phyloP scores from a whole-genome alignment of 2,113 vertebrate species.

The Epinephelus fuscoguttatus region DNA sequence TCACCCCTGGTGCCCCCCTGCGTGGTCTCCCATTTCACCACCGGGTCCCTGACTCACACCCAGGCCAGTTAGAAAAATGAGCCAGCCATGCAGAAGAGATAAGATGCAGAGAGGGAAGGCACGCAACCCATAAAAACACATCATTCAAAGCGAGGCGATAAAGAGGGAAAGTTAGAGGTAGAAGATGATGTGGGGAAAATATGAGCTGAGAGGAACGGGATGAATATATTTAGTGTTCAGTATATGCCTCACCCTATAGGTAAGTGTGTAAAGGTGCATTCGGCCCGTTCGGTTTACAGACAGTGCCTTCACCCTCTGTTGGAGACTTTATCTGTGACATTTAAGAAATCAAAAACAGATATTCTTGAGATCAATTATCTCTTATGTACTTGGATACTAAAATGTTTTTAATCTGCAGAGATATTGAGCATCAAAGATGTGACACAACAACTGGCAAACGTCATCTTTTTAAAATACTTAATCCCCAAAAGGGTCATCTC shows the following conservation, averaged over 20 bases:
- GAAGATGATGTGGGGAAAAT: background rate
- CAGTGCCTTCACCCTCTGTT: background rate
- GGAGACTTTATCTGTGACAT: background rate
- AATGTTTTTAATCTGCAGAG: conserved; percentile 14
- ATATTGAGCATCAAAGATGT: conserved; percentile 32
- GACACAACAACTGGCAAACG: background rate
- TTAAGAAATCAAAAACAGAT: background rate
- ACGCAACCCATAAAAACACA: conserved; percentile 56
- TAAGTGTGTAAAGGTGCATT: background rate
- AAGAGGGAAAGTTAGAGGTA: conserved; percentile 15
- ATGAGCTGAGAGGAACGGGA: conserved; percentile 9
- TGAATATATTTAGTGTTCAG: conserved; percentile 2
- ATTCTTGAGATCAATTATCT: conserved; percentile 6
- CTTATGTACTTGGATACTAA: background rate
- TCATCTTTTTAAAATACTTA: conserved; percentile 15
- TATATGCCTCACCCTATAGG: background rate
- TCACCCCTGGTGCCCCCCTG: conserved; percentile 33
- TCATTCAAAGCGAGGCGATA: conserved; percentile 35
- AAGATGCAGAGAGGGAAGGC: conserved; percentile 43
- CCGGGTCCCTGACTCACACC: conserved; percentile 73
- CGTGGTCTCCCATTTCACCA: conserved; percentile 59
- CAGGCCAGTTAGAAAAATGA: conserved; percentile 69
- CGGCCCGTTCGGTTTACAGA: background rate
- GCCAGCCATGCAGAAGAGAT: conserved; percentile 72
- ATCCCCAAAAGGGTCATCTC: conserved; percentile 44